A percentile compares a stretch with the other conserved stretches of the same genome.
Evolutionary conservation across 2,797 vertebrate species (phyloP).

Genomic region (Borostomias antarcticus): DNA sequence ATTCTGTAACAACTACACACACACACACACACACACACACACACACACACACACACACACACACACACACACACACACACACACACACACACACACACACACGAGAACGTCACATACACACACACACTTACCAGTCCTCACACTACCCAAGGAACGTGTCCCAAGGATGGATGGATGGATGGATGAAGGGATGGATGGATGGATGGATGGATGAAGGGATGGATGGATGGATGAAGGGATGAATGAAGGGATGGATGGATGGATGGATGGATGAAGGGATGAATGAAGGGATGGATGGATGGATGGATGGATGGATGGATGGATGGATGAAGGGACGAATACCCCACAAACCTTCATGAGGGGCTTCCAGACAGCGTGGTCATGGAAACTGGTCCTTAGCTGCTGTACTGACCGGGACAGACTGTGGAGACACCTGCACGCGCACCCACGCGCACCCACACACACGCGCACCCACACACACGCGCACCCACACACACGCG

Average conservation of each 20-base stretch:
- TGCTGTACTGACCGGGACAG: slow-evolving; percentile 98
- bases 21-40: slow-evolving; percentile 11
- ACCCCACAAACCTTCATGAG: slow-evolving; percentile 98
- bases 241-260: neutral
- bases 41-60: neutral
- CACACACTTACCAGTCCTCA: neutral
- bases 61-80: slow-evolving; percentile 26
- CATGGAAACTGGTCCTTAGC: slow-evolving; percentile 97
- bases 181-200: neutral
- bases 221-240: neutral
- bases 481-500: too few relatives aligned
- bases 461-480: too few relatives aligned
- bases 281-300: too few relatives aligned
- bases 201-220: neutral
- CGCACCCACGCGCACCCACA: neutral
- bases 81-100: neutral
- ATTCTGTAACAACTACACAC: slow-evolving; percentile 92
- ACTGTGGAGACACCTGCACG: slow-evolving; percentile 89
- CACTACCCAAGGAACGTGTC: neutral
- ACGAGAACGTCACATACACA: neutral
- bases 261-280: too few relatives aligned
- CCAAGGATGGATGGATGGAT: neutral
- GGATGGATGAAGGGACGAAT: too few relatives aligned
- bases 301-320: neutral
- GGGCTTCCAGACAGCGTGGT: slow-evolving; percentile 98